phyloP scores from a whole-genome alignment of 2,888 invertebrate genomes.

The Clusia tigrina region DNA sequence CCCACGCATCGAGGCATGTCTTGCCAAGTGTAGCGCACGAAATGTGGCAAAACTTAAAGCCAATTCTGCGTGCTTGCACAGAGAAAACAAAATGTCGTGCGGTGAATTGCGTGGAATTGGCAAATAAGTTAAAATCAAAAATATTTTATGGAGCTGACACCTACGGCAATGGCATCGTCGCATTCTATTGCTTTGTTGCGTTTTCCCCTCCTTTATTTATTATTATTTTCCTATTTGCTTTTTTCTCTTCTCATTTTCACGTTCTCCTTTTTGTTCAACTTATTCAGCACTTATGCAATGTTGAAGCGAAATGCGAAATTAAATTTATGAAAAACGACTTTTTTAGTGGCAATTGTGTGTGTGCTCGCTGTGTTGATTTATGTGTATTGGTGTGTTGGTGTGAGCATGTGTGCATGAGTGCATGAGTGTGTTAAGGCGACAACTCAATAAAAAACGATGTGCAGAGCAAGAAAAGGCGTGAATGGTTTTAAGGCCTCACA shows the following conservation, averaged over 20 bases:
- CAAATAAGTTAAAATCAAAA: not conserved
- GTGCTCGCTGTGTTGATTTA: not conserved
- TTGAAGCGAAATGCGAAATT: not conserved
- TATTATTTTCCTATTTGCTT: not conserved
- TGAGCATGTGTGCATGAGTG: slow-evolving; percentile 12
- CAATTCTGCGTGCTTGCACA: not conserved
- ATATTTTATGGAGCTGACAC: not conserved
- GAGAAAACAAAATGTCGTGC: not conserved
- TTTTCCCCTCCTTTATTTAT: not conserved
- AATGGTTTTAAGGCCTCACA: slow-evolving; percentile 10
- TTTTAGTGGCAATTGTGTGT: not conserved
- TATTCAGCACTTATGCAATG: not conserved
- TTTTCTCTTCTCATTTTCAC: not conserved
- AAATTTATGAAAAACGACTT: slow-evolving; percentile 3
- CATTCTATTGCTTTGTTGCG: too few relatives aligned
- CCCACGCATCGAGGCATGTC: too few relatives aligned
- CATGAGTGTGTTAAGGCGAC: slow-evolving; percentile 15
- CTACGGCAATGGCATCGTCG: not conserved
- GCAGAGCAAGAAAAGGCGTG: not conserved
- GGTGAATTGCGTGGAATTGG: not conserved
- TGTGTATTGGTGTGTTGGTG: slow-evolving; percentile 1
- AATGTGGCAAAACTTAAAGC: too few relatives aligned
- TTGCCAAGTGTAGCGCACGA: too few relatives aligned
- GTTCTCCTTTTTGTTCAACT: not conserved
- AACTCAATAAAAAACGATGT: slow-evolving; percentile 8